Base-by-base conservation (phyloP, 2,113 vertebrate genomes). In the Python bivittatus region DNA sequence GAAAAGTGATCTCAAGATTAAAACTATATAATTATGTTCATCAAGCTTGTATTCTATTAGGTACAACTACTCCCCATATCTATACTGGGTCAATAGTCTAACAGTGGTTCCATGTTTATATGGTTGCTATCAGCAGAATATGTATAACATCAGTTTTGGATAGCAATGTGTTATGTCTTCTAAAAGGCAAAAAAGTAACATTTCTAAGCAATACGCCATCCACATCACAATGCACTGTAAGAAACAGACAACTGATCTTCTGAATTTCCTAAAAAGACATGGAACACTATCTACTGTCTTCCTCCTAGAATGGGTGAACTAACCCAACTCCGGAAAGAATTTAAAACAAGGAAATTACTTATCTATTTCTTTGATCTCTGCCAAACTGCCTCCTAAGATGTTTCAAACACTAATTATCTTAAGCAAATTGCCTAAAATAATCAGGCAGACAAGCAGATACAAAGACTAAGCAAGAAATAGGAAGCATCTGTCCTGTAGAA, bases 361-460 rank as follows among this genome's bases (percentile, higher is more conserved):
- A 53, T 90, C 9, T 8, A 91, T 38, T 88, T 0, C 72, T 95
- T 94, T 91, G 2, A 89, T 93, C 85, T 93, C 93, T 93, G 58
- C 60, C 68, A 84, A 53, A 17, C 88, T 87, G 94, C 90, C 86
- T 91, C 93, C 83, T 96, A 90, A 93, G 93, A 84, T 95, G 94
- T 13, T 25, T 86, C 92, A 96, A 92, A 64, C 89, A 94, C 89
- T 87, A 84, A 42, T 88, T 96, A 84, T 92, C 86, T 90, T 95
- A 54, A 96, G 95, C 56, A 92, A 95, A 60, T 83, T 87, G 91
- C 86, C 42, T 92, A 91, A 94, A 94, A 72, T 93, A 91, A 94
- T 89, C 91, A 93, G 33, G n/a, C 57, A 90, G 93, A 90, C 89
- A 88, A 88, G 60, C 13, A 94, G 44, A 89, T 91, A 90, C 1